Base-by-base conservation (phyloP, 1,140 invertebrate species). In the Apis cerana region DNA sequence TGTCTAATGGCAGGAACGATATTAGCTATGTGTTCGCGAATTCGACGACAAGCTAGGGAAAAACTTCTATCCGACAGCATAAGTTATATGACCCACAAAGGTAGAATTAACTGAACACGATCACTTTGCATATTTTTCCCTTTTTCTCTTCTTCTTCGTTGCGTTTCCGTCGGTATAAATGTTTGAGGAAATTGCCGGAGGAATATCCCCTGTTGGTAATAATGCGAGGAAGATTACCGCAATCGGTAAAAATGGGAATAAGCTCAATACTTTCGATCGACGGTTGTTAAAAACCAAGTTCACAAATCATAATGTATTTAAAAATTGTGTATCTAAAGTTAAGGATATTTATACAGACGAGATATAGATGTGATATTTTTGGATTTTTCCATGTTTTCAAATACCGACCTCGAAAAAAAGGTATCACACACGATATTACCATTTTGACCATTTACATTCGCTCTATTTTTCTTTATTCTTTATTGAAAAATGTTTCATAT, bases 61-160 rank as follows among this genome's bases (percentile, higher is more conserved):
- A 94, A 95, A 86, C 89, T 95, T 10, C 90, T 94, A 50, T 95
- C 92, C 69, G 94, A 95, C 68, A 95, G 95, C 86, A 94, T 95
- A 91, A 96, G 95, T 56, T 97, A 97, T 89, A 96, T 97, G 91
- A 96, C 96, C 33, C 96, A 97, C 86, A 96, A 96, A 88, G 96
- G 96, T 80, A 94, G 96, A 82, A 96, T 97, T 86, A 97, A 97
- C 90, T 97, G 95, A 92, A 19, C 23, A 64, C 76, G 64, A 52
- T 54, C 74, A 75, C 48, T n/a, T 54, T 33, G 62, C 58, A 84
- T 23, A 70, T 75, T 62, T 72, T 33, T 54, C 48, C 80, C 68
- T 75, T 21, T 33, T 58, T 64, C 17, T 75, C 58, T 43, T 72
- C 52, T 77, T 59, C 54, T 71, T 65, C 17, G 52, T 15, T 19